phyloP scores from a whole-genome alignment of 1,140 invertebrate species.

The Bombus huntii region DNA sequence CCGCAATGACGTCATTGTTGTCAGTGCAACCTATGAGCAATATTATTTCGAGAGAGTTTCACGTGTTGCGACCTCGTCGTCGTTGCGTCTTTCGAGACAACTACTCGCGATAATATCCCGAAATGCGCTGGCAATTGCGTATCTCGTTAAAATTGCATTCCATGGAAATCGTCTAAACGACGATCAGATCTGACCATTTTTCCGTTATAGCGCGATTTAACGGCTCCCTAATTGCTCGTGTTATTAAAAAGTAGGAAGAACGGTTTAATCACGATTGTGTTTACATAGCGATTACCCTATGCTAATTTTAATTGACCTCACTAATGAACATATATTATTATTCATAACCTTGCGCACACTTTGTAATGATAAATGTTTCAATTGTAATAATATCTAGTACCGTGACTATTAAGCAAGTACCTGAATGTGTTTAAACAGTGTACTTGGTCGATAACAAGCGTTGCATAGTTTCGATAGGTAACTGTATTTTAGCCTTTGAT shows the following conservation, averaged over 20 bases:
- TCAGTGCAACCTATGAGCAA: background rate
- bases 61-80: background rate
- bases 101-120: background rate
- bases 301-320: slow-evolving; percentile 3
- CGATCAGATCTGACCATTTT: background rate
- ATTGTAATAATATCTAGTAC: too few species aligned
- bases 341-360: background rate
- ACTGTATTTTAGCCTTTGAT: background rate
- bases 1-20: slow-evolving; percentile 6
- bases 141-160: background rate
- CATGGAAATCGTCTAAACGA: background rate
- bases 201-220: background rate
- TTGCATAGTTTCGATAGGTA: background rate
- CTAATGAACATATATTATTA: background rate
- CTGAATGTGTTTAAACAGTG: too few species aligned
- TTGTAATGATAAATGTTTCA: background rate
- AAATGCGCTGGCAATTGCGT: background rate
- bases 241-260: background rate
- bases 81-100: background rate
- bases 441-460: background rate
- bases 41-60: slow-evolving; percentile 1
- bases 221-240: background rate
- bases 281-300: background rate
- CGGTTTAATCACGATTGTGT: background rate
- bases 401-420: too few species aligned